Evolutionary conservation across 1,140 invertebrate species (phyloP).

Genomic region (Magallana ariakensis): DNA sequence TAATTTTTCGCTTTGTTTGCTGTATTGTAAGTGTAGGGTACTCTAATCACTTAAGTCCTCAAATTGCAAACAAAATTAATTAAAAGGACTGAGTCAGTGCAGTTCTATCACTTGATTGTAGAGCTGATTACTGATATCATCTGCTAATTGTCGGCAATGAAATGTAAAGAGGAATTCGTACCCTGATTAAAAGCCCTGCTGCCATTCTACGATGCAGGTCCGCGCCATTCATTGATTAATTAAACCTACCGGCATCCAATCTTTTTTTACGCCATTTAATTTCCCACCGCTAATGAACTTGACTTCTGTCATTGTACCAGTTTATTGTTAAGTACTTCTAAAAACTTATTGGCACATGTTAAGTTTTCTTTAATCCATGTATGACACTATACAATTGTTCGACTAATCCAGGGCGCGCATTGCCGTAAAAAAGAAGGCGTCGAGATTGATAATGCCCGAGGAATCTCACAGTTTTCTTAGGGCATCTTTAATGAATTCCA

Average conservation of each 20-base stretch:
- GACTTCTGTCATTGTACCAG: background rate
- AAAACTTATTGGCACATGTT: constrained; percentile 21
- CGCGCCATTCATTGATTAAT: constrained; percentile 7
- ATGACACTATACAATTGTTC: background rate
- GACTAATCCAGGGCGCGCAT: background rate
- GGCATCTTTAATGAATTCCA: constrained; percentile 23
- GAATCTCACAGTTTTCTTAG: constrained; percentile 13
- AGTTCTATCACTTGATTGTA: constrained; percentile 20
- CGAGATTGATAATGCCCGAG: background rate
- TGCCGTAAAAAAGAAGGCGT: background rate
- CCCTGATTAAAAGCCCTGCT: background rate
- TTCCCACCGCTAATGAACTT: constrained; percentile 24
- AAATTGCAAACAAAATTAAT: constrained; percentile 29
- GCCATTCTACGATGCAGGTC: background rate
- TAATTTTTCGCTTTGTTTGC: constrained; percentile 25
- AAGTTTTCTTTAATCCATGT: constrained; percentile 8
- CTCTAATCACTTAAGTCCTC: constrained; percentile 17
- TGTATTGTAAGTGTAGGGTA: constrained; percentile 2
- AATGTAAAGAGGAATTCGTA: constrained; percentile 28
- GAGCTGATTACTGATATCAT: background rate
- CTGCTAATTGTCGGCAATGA: constrained; percentile 31
- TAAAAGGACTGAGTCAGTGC: constrained; percentile 29
- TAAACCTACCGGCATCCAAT: background rate
- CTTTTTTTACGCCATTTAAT: constrained; percentile 29
- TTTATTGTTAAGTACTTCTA: constrained; percentile 9